Base-by-base conservation (phyloP, 2,113 vertebrate genomes). In the Gobiocypris rarus region DNA sequence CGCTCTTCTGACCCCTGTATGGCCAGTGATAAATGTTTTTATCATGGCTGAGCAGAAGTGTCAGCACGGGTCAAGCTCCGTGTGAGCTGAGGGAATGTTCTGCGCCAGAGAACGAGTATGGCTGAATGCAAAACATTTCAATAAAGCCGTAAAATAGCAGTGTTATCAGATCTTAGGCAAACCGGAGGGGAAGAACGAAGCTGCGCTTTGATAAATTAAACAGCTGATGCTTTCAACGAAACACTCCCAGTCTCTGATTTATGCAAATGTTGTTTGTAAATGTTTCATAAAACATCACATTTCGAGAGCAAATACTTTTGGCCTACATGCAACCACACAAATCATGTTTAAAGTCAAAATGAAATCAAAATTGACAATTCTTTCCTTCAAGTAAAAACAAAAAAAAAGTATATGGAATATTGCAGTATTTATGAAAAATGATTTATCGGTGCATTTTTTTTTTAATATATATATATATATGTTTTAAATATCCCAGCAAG, bases 1-100 rank as follows among this genome's bases (percentile, higher is more conserved):
- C 65, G 31, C 45, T 86, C 76, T 81, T 78, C 61, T 84, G 87
- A 88, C 81, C 87, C 83, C 87, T 76, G 59, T 56, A 76, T 50
- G 77, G 78, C 61, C 85, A 83, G 87, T 85, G 85, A 88, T 77
- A 83, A 86, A 88, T 84, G 86, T 76, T 88, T 88, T 88, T 78
- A 82, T 78, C 78, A 75, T 5, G 61, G 87, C 76, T 84, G 76
- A 88, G 86, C 79, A 61, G 77, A 80, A 81, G 78, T 86, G 81
- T 75, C 78, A 74, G 77, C 70, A 67, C 41, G 34, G 77, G 79
- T 88, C 77, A 75, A 26, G 17, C 41, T 65, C 65, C 9, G 77
- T 34, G 52, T 69, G 65, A 69, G 75, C 83, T 50, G 52, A 58
- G 76, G 83, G 83, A 85, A 15, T 38, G 56, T 61, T 73, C 63